These are phyloP conservation scores for Acanthosepion lycidas DNA, from an alignment of 2,888 invertebrate species.

Conservation along the genomic window DNA sequence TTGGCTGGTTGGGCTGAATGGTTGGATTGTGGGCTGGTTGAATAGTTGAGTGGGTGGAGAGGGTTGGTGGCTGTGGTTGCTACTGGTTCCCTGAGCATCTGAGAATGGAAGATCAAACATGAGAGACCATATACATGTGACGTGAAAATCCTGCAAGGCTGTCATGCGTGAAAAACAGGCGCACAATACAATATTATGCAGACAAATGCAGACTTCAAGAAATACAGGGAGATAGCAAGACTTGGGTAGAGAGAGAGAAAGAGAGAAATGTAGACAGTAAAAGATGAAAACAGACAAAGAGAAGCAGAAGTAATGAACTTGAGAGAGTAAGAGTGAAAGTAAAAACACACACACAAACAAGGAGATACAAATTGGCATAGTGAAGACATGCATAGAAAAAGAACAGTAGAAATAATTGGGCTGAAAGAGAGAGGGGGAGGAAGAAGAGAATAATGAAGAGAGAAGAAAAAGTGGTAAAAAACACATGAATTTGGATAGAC, in stretches of 20 bases:
- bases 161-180: conserved; percentile 8
- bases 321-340: not conserved
- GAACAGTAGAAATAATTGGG: too few species aligned
- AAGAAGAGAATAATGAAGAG: too few species aligned
- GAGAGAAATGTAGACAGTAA: not conserved
- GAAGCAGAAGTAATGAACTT: too few species aligned
- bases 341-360: too few species aligned
- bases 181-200: not conserved
- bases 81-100: not conserved
- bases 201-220: not conserved
- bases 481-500: too few species aligned
- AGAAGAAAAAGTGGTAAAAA: too few species aligned
- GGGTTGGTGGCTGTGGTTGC: not conserved
- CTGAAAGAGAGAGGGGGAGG: too few species aligned
- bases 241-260: not conserved
- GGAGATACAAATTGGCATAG: too few species aligned
- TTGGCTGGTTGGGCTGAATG: not conserved
- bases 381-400: too few species aligned
- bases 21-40: not conserved
- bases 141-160: conserved; percentile 1
- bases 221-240: not conserved
- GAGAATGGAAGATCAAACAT: not conserved
- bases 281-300: too few species aligned
- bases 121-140: conserved; percentile 16
- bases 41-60: not conserved